Conservation (phyloP, 1,140 invertebrate genomes). For the Atta cephalotes region DNA sequence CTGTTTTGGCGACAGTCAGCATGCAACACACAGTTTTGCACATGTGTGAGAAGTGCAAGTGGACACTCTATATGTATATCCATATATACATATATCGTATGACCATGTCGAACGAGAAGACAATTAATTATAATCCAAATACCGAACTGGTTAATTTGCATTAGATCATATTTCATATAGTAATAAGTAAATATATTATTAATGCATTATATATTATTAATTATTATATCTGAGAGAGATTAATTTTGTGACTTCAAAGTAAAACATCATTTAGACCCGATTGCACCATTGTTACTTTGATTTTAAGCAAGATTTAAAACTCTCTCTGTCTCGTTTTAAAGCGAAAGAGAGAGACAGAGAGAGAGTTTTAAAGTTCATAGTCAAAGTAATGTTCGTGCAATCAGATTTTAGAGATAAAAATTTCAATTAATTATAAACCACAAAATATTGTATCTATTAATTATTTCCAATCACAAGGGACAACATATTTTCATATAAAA, state of each 20-base stretch:
- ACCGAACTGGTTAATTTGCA: not conserved
- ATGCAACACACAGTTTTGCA: slow-evolving; percentile 74
- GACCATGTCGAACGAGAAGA: slow-evolving; percentile 12
- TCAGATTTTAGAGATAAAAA: not conserved
- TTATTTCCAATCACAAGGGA: not conserved
- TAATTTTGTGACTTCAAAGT: slow-evolving; percentile 1
- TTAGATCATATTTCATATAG: no score
- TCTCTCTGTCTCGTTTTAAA: no score
- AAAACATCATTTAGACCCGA: not conserved
- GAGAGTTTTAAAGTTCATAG: no score
- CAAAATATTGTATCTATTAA: slow-evolving; percentile 19
- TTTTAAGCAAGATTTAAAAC: no score
- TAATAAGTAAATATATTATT: no score
- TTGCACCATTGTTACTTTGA: no score
- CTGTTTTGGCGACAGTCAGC: slow-evolving; percentile 69
- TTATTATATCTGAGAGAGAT: not conserved
- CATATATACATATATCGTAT: slow-evolving; percentile 35
- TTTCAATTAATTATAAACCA: not conserved
- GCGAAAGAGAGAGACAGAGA: no score
- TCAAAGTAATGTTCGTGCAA: no score
- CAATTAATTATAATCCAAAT: slow-evolving; percentile 17
- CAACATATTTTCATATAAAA: slow-evolving; percentile 12
- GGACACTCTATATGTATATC: not conserved
- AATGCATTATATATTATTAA: not conserved
- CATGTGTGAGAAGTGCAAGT: slow-evolving; percentile 40